Base-by-base conservation (phyloP, 2,113 vertebrate genomes). In the Progne subis region DNA sequence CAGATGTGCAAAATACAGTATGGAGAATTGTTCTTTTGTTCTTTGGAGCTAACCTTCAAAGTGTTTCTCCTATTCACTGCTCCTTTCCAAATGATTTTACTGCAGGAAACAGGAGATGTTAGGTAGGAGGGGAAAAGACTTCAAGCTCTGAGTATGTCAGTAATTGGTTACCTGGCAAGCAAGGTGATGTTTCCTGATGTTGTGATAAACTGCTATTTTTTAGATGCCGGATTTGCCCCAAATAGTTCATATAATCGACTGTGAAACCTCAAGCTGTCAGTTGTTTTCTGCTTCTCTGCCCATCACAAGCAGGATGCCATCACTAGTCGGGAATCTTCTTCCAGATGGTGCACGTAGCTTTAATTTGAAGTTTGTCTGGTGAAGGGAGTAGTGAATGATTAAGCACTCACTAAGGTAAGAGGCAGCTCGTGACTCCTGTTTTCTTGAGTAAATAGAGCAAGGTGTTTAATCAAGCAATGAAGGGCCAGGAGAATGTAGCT, bases 401-500 rank as follows among this genome's bases (percentile, higher is more conserved):
- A 94, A 91, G 41, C 60, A 70, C 68, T 76, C 37, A 49, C 26
- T 39, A 77, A 96, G 82, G 80, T 67, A 91, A 82, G 56, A 72
- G 56, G 29, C 16, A 80, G 68, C 32, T 94, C 82, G 56, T 92
- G 55, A 60, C 52, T 88, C 67, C 65, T 84, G 34, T 92, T 90
- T 97, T 60, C 93, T 81, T 90, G 86, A 95, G 82, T 72, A 96
- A 92, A 92, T 28, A 90, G 88, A 92, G 77, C 92, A 88, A 84
- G 82, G 50, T 92, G 92, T 93, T 95, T 94, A 94, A 94, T 55
- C 78, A 94, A 96, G 94, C 28, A 91, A 39, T 13, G 32, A 91
- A 95, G 82, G 82, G 84, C 91, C 92, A 96, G 74, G 91, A 96
- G 86, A 90, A 96, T 26, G 87, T 24, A 91, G 60, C 82, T 92